phyloP scores from a whole-genome alignment of 2,113 vertebrate species.

The Pomatorhinus ruficollis region DNA sequence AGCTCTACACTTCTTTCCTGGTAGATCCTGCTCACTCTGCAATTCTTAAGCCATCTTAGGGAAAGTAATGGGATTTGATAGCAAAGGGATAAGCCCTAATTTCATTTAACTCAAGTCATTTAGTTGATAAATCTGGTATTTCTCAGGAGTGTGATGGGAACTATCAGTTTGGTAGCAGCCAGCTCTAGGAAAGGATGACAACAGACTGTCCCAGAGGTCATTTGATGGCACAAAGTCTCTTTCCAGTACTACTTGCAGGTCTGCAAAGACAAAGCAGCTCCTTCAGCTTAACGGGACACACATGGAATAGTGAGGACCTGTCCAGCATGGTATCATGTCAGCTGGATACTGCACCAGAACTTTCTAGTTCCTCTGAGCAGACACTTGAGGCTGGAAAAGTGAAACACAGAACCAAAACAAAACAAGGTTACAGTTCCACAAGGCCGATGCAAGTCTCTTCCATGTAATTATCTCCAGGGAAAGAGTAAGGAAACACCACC shows the following conservation, averaged over 20 bases:
- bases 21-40: neutral
- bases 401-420: neutral
- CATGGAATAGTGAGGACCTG: neutral
- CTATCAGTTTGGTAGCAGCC: neutral
- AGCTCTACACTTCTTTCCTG: neutral
- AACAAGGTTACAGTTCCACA: neutral
- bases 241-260: neutral
- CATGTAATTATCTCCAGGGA: neutral
- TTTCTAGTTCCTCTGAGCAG: neutral
- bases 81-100: conserved; percentile 45
- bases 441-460: neutral
- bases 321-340: neutral
- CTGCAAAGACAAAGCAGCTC: neutral
- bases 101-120: conserved; percentile 26
- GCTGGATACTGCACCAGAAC: neutral
- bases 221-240: neutral
- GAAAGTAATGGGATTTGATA: conserved; percentile 54
- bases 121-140: neutral
- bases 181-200: neutral
- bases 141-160: neutral
- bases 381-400: neutral
- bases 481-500: neutral
- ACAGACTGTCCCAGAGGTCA: neutral
- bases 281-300: neutral
- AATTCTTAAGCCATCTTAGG: conserved; percentile 52